Base-by-base conservation (phyloP, 2,113 vertebrate genomes). In the Oreotrochilus melanogaster region DNA sequence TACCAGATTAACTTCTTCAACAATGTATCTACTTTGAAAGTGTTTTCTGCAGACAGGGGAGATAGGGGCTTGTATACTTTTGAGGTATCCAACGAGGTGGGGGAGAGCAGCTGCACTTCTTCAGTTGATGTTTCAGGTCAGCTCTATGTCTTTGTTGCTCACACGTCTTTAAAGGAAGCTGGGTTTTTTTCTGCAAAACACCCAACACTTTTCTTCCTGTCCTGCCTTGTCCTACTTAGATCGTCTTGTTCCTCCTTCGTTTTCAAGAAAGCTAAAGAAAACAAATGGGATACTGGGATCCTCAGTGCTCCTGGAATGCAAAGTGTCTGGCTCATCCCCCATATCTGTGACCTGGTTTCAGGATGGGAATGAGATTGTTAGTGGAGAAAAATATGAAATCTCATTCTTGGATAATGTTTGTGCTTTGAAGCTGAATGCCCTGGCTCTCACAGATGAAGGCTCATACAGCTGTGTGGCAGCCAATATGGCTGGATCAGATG, bases 81-180 rank as follows among this genome's bases (percentile, higher is more conserved):
- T 96, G 99, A 99, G 92, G 99, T 99, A 76, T 98, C 98, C 21
- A 99, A 99, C 92, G 99, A 98, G 95, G 99, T 99, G 78, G 99
- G 99, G 27, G 99, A 99, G 95, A 99, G 99, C 97, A 98, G 98
- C 90, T 99, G 99, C 92, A 99, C 98, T 43, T 98, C 98, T 70
- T 99, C 99, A 19, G 98, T 99, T 94, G 98, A 99, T 21, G 98
- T 99, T 86, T 98, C 99, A 88, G 99, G 99, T 99, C 96, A 98
- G 99, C 96, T 66, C 11, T 50, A 14, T 74, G 54, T 62, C 28
- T 84, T 67, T 67, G 43, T 92, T 80, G 11, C 89, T 88, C 78
- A 65, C 35, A 16, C 5, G 4, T 85, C 57, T 75, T 84, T 86
- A 92, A 78, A 86, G 1, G 14, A 60, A 35, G 3, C 5, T 58